Conservation (phyloP, 2,888 invertebrate species). For the Agrilus biguttatus region DNA sequence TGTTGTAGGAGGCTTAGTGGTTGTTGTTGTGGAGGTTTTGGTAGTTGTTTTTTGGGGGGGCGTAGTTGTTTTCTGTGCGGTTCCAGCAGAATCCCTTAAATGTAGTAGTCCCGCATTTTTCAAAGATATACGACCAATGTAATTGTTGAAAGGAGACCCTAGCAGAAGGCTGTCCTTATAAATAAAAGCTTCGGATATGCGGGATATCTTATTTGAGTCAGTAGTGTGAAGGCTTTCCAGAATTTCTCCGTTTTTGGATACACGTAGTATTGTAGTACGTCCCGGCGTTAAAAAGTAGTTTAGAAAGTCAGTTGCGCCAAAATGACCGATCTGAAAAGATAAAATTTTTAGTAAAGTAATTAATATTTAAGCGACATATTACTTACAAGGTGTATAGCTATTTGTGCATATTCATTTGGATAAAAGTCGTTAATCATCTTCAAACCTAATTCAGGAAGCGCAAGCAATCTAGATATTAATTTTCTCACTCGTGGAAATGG, state of each 20-base stretch:
- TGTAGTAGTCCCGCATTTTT: constrained; percentile 32
- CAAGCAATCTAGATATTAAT: constrained; percentile 44
- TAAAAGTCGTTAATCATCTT: constrained; percentile 44
- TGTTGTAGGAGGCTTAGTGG: constrained; percentile 3
- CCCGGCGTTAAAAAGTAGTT: constrained; percentile 23
- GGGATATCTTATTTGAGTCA: constrained; percentile 34
- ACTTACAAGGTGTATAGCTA: constrained; percentile 45
- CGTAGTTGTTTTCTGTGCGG: constrained; percentile 3
- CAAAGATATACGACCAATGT: constrained; percentile 47
- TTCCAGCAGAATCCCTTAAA: constrained; percentile 9
- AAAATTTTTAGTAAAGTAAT: constrained; percentile 6
- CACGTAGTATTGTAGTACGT: constrained; percentile 43
- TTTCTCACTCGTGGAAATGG: constrained; percentile 50
- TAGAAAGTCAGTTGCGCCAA: constrained; percentile 29
- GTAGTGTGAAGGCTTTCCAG: constrained; percentile 50
- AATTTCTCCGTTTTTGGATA: constrained; percentile 60
- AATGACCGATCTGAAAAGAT: constrained; percentile 47
- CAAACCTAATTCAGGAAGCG: constrained; percentile 48
- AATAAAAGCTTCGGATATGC: constrained; percentile 52
- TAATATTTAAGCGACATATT: constrained; percentile 2
- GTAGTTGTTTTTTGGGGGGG: constrained; percentile 3
- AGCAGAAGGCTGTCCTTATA: constrained; percentile 48
- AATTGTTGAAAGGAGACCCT: constrained; percentile 55
- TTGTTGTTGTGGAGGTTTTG: constrained; percentile 8
- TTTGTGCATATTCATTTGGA: constrained; percentile 50